Evolutionary conservation across 2,888 invertebrate species (phyloP), one percentile per base, ranked within the genome.

Genomic region (Athalia rosae): DNA sequence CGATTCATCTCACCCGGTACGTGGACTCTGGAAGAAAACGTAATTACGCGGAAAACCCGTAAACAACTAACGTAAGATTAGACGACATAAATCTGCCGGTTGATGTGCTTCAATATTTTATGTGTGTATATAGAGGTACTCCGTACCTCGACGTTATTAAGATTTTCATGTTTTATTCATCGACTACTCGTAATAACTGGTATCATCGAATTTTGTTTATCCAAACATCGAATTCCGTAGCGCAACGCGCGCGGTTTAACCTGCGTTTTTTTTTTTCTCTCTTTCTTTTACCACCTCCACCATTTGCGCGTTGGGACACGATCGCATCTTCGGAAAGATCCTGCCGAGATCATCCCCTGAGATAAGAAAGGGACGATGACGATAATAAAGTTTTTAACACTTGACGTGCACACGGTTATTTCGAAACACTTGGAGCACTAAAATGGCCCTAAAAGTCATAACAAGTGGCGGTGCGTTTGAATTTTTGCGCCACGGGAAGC

Each of bases 231-330:
- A 13, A 58, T 71, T 71, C 58, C 48, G 9, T 53, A 6, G 53
- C 7, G 11, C 7, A 7, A 4, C 1, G 28, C 28, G 2, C 28
- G 71, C 45, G 8, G 13, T 56, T n/a, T 8, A 62, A 62, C 61
- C 66, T 74, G 76, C 6, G 9, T 28, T 45, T 64, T 13, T 77
- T 77, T 64, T 15, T 78, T 63, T 76, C 13, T 47, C 62, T 76
- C 13, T 56, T 76, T 77, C 76, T 79, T 67, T 62, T 48, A 15
- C 78, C 50, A 64, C 50, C 58, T 53, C 63, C 28, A 28, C 28
- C 28, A 56, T 77, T 76, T 62, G 78, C 78, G 78, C 81, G 76
- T 53, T 43, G 15, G 45, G 4, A 43, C 71, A n/a, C 6, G n/a
- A 56, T n/a, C n/a, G 56, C 45, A 58, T 11, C 28, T 67, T 53